These are phyloP conservation scores for Gymnobelideus leadbeateri DNA, from an alignment of 2,113 vertebrate species.

Conservation along the genomic window DNA sequence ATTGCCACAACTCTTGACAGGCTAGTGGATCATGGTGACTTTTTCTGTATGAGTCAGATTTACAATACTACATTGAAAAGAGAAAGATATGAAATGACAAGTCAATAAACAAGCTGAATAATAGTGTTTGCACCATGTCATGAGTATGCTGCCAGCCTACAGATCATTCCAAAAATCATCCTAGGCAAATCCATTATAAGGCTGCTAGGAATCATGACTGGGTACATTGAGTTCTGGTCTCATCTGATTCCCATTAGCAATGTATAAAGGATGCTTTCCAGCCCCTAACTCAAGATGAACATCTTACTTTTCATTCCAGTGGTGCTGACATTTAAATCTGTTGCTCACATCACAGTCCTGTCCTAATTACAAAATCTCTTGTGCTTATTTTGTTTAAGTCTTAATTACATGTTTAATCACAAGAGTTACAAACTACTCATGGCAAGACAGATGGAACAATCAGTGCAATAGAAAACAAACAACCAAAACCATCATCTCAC, in stretches of 20 bases:
- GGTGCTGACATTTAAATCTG: constrained; percentile 33
- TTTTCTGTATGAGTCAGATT: constrained; percentile 63
- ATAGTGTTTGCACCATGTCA: constrained; percentile 50
- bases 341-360: not conserved
- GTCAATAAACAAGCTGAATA: constrained; percentile 76
- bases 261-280: not conserved
- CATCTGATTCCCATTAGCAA: constrained; percentile 6
- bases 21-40: constrained; percentile 59
- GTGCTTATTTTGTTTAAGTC: constrained; percentile 59
- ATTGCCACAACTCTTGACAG: constrained; percentile 51
- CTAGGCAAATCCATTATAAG: constrained; percentile 58
- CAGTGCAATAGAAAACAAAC: not conserved
- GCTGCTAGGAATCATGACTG: constrained; percentile 42
- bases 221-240: constrained; percentile 32
- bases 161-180: constrained; percentile 59
- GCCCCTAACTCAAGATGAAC: constrained; percentile 44
- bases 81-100: constrained; percentile 8
- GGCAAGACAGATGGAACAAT: constrained; percentile 29
- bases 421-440: constrained; percentile 10
- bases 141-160: constrained; percentile 35
- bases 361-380: constrained; percentile 57
- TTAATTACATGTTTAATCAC: constrained; percentile 76
- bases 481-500: not conserved
- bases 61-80: constrained; percentile 9
- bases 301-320: not conserved